Evolutionary conservation across 35 echinoderm and acorn worm genomes (phyloP).

Genomic region (Strongylocentrotus purpuratus): DNA sequence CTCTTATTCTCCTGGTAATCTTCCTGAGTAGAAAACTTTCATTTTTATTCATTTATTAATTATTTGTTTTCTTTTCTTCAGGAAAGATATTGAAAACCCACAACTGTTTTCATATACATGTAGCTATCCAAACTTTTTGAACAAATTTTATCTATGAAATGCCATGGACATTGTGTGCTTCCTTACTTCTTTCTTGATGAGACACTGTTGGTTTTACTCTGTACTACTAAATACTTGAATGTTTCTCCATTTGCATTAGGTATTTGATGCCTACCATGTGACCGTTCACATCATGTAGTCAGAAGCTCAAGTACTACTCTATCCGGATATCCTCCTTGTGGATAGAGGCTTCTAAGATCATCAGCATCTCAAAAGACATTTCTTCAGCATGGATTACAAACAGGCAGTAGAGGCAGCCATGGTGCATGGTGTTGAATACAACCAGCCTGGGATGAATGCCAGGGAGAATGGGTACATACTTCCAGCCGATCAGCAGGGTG

Average conservation of each 20-base stretch:
- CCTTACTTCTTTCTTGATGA: too few relatives aligned
- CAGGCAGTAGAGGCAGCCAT: conserved; percentile 24
- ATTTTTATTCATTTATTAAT: too few relatives aligned
- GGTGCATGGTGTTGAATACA: conserved; percentile 6
- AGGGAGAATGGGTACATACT: conserved; percentile 42
- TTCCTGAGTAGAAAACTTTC: too few relatives aligned
- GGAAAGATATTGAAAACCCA: too few relatives aligned
- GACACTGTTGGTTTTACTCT: not conserved
- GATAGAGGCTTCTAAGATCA: not conserved
- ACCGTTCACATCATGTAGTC: not conserved
- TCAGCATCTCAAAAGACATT: not conserved
- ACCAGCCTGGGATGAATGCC: not conserved
- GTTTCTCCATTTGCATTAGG: not conserved
- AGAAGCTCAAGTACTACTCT: not conserved
- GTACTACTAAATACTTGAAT: not conserved
- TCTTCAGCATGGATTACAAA: not conserved
- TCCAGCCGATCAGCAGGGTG: not conserved
- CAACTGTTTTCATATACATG: too few relatives aligned
- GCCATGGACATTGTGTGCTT: too few relatives aligned
- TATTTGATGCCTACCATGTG: not conserved
- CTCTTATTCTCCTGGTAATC: too few relatives aligned
- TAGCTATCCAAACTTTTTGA: too few relatives aligned
- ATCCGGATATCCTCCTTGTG: not conserved
- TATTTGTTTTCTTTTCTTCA: too few relatives aligned
- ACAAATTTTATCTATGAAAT: too few relatives aligned